phyloP scores from a whole-genome alignment of 2,888 invertebrate species.

The Neuroscelio doddi region DNA sequence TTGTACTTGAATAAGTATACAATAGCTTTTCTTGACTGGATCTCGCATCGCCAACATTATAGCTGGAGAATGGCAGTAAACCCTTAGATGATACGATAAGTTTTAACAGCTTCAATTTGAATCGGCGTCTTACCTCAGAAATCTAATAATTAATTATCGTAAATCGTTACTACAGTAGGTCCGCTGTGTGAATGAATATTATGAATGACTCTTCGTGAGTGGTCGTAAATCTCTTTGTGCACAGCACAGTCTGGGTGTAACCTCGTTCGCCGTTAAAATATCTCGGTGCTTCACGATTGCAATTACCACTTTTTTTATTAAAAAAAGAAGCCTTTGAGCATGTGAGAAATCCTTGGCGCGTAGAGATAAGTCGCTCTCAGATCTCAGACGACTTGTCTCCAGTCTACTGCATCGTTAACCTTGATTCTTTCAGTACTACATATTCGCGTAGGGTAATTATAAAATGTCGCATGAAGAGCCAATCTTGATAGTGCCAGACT shows the following conservation, averaged over 20 bases:
- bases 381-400: conserved; percentile 40
- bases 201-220: conserved; percentile 33
- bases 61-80: too few relatives aligned
- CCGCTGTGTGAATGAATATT: conserved; percentile 35
- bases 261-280: conserved; percentile 43
- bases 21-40: too few relatives aligned
- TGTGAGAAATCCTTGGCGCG: conserved; percentile 42
- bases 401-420: conserved; percentile 37
- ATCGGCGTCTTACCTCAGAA: neutral
- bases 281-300: conserved; percentile 35
- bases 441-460: conserved; percentile 22
- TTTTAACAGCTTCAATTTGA: too few relatives aligned
- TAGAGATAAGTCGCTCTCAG: conserved; percentile 38
- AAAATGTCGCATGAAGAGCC: conserved; percentile 23
- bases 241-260: conserved; percentile 25
- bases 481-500: conserved; percentile 29
- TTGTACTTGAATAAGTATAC: too few relatives aligned
- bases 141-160: conserved; percentile 1
- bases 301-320: conserved; percentile 41
- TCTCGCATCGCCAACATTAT: too few relatives aligned
- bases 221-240: conserved; percentile 31
- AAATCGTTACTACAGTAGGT: conserved; percentile 7
- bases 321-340: conserved; percentile 18
- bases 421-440: conserved; percentile 35
- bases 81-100: too few relatives aligned